Conservation (phyloP, 23 tunicate genomes). For the Phallusia fumigata region DNA sequence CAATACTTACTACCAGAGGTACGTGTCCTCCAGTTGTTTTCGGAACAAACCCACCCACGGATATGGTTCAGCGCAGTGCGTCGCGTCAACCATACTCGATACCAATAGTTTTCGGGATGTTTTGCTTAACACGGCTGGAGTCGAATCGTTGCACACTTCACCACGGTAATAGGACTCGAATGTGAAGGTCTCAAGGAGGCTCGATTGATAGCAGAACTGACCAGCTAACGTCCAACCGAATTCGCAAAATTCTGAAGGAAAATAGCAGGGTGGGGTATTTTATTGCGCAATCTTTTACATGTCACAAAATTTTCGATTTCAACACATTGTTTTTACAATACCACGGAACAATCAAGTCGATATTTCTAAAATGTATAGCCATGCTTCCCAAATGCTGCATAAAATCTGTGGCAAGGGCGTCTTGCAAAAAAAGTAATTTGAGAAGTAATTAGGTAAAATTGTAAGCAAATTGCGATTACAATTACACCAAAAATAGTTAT, state of each 20-base stretch:
- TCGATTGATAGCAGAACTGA: background rate
- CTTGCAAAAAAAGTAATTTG: no score
- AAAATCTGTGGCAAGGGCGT: no score
- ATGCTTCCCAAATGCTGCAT: no score
- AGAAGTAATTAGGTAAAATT: no score
- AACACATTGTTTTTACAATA: no score
- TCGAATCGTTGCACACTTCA: background rate
- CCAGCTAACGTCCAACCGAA: conserved; percentile 1
- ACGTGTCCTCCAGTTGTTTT: background rate
- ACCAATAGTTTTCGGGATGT: background rate
- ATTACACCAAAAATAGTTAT: no score
- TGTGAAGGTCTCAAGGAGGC: background rate
- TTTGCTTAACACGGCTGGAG: background rate
- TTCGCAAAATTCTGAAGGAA: background rate
- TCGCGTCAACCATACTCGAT: background rate
- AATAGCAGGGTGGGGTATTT: no score
- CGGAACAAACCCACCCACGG: background rate
- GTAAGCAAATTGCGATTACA: no score
- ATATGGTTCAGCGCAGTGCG: background rate
- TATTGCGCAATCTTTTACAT: no score
- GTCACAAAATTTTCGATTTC: no score
- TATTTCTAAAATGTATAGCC: no score
- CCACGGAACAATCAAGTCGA: no score
- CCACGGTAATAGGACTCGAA: background rate
- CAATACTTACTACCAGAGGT: background rate